These are phyloP conservation scores for Pandemis corylana DNA, from an alignment of 2,888 invertebrate genomes.

Conservation along the genomic window DNA sequence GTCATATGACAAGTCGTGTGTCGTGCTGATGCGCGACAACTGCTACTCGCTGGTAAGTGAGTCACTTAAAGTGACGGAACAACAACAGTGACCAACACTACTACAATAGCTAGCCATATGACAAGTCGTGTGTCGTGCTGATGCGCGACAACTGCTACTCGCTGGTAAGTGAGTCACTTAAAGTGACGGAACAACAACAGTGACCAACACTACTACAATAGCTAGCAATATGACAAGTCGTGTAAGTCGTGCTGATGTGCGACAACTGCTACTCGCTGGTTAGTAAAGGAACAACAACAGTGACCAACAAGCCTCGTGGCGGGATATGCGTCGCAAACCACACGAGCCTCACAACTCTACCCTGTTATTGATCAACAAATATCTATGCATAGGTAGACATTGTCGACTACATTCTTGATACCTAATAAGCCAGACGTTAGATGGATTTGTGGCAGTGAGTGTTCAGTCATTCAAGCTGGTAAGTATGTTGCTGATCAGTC, in stretches of 20 bases:
- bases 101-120: no score
- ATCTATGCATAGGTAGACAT: no score
- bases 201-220: conserved; percentile 76
- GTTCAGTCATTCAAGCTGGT: not conserved
- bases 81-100: conserved; percentile 67
- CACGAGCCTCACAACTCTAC: no score
- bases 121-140: conserved; percentile 83
- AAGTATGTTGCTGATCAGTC: not conserved
- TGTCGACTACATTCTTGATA: no score
- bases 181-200: conserved; percentile 53
- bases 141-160: conserved; percentile 92
- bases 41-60: conserved; percentile 62
- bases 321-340: no score
- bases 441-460: no score
- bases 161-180: not conserved
- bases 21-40: conserved; percentile 98
- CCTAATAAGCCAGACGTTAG: no score
- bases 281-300: not conserved
- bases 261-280: conserved; percentile 86
- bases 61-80: not conserved
- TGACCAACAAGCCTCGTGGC: no score
- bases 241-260: conserved; percentile 91
- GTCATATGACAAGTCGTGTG: conserved; percentile 98
- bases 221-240: no score
- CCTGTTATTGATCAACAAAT: no score